A percentile compares a stretch with the other conserved stretches of the same genome.
phyloP scores from a whole-genome alignment of 2,797 vertebrate genomes.

The Prionace glauca region DNA sequence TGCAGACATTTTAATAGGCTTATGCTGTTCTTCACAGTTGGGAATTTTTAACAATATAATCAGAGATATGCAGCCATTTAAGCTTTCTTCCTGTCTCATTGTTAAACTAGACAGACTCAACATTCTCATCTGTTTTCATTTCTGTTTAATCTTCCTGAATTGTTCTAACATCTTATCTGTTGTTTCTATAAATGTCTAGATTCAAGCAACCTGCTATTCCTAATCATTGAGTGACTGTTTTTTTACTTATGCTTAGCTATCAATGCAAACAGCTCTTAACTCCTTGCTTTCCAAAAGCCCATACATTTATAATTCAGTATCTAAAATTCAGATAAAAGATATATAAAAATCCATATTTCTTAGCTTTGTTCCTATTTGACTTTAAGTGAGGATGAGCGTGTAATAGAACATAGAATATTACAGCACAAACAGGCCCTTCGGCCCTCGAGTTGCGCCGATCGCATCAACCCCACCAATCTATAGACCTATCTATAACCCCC shows the following conservation, averaged over 20 bases:
- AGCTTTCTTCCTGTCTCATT: background rate
- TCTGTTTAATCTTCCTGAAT: background rate
- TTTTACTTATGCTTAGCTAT: background rate
- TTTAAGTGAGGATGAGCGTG: slow-evolving; percentile 40
- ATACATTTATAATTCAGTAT: too few relatives aligned
- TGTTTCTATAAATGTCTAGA: background rate
- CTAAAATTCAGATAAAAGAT: too few relatives aligned
- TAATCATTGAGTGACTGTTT: background rate
- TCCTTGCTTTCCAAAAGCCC: too few relatives aligned
- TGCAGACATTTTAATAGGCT: background rate
- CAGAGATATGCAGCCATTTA: background rate
- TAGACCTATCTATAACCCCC: too few relatives aligned
- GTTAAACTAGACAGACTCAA: background rate
- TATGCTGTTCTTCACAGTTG: background rate
- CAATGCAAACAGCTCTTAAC: too few relatives aligned
- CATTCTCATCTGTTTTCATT: background rate
- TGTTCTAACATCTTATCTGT: background rate
- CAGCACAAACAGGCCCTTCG: too few relatives aligned
- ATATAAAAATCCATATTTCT: too few relatives aligned
- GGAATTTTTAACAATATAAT: background rate
- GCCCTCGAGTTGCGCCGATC: too few relatives aligned
- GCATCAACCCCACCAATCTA: too few relatives aligned
- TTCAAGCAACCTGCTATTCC: background rate
- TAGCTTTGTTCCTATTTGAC: background rate
- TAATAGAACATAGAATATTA: too few relatives aligned